Percentiles rank a stretch among this genome's conserved stretches.
Evolutionary conservation across 2,113 vertebrate species (phyloP).

Genomic region (Eudorcas thomsonii): DNA sequence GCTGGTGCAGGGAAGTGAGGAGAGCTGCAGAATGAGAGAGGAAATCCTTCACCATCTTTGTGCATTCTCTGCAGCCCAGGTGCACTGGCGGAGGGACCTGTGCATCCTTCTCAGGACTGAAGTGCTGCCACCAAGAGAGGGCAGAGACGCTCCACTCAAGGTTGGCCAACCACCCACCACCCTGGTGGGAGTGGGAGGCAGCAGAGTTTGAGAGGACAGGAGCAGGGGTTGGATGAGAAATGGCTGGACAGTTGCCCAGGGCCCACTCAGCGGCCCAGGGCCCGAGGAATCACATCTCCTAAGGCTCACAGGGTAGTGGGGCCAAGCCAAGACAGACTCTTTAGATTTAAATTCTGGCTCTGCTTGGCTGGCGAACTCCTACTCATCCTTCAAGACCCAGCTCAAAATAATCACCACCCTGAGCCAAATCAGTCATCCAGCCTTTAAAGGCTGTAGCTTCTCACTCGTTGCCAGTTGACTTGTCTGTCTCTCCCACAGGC

Average conservation of each 20-base stretch:
- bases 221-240: neutral
- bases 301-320: neutral
- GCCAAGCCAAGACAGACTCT: neutral
- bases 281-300: neutral
- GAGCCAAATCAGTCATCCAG: neutral
- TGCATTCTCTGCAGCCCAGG: neutral
- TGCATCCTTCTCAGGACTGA: neutral
- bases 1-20: neutral
- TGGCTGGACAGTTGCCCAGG: neutral
- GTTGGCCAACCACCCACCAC: neutral
- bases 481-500: neutral
- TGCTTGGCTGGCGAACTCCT: neutral
- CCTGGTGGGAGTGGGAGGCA: neutral
- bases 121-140: neutral
- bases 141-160: neutral
- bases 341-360: neutral
- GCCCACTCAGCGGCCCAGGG: neutral
- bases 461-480: neutral
- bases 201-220: neutral
- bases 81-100: accelerated
- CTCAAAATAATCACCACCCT: neutral
- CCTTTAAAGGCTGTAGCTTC: neutral
- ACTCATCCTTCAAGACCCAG: neutral
- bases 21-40: neutral
- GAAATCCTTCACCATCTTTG: neutral